Base-by-base conservation (phyloP, 2,888 invertebrate species). In the Lobophora halterata region DNA sequence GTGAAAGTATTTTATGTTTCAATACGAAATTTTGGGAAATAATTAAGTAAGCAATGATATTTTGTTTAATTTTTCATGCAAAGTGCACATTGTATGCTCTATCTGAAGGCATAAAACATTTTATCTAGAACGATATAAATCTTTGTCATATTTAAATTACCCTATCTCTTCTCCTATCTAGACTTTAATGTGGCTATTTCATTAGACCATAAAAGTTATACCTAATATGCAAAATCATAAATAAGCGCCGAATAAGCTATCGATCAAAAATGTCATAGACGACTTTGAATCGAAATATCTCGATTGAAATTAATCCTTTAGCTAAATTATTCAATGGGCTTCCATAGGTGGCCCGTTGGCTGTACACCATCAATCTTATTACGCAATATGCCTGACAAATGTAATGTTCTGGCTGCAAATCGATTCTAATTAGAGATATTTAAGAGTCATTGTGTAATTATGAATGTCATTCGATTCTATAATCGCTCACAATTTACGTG, bases 381-480 rank as follows among this genome's bases (percentile, higher is more conserved):
- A 71, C 60, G 75, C 79, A 82, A 81, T 55, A 48, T 54, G 53
- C 29, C 17, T 35, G 35, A 42, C 42, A 37, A 33, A 42, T 23
- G 17, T 21, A 13, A 25, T 25, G 10, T 28, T 27, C 29, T 28
- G 10, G 10, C 30, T 70, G 74, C 77, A 77, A 79, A 85, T 79
- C 74, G 78, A 72, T 79, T 71, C 76, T 82, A 85, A 85, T 87
- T 85, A 79, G 61, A 62, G 67, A 78, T 76, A 79, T 79, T 83
- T 79, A 76, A 71, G 73, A 83, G 78, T 82, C 79, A 82, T 79
- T 82, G 79, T 78, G 60, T 43, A 49, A 65, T 58, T 65, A 60
- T n/a, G 55, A 62, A 56, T 55, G 75, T 75, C 72, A 78, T 65
- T 73, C 71, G 55, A 58, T 62, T 61, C 65, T 34, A 43, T 44